Percentiles rank a stretch among this genome's conserved stretches.
Evolutionary conservation across 2,797 vertebrate genomes (phyloP).

Genomic region (Crenichthys baileyi): DNA sequence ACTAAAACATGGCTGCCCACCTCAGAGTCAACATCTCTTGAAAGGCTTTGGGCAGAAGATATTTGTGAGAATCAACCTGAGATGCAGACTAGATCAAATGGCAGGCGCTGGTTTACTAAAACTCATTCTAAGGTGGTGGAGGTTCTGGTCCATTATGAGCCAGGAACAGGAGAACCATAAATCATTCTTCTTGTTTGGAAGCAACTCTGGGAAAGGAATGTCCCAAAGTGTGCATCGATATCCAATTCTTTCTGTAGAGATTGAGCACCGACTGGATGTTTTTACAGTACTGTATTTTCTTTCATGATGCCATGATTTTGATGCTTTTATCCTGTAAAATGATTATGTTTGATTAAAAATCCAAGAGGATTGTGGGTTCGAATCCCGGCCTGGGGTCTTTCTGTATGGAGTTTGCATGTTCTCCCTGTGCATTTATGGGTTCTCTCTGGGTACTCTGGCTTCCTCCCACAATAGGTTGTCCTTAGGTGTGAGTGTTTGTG

Average conservation of each 20-base stretch:
- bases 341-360: too few species aligned
- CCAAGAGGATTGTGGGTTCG: too few species aligned
- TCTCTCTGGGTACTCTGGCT: too few species aligned
- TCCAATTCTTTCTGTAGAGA: not conserved
- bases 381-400: too few species aligned
- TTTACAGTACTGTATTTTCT: not conserved
- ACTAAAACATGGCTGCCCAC: not conserved
- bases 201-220: not conserved
- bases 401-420: too few species aligned
- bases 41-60: conserved; percentile 28
- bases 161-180: conserved; percentile 1
- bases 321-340: too few species aligned
- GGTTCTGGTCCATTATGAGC: conserved; percentile 59
- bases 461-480: too few species aligned
- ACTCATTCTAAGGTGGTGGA: conserved; percentile 61
- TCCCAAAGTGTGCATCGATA: not conserved
- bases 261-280: not conserved
- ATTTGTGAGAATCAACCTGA: conserved; percentile 21
- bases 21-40: conserved; percentile 18
- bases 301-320: too few species aligned
- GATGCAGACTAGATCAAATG: not conserved
- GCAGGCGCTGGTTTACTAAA: conserved; percentile 19
- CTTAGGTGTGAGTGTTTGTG: too few species aligned
- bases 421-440: too few species aligned
- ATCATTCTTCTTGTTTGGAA: not conserved